A percentile compares a stretch with the other conserved stretches of the same genome.
These are phyloP conservation scores for Zaprionus davidi DNA, from an alignment of 1,140 invertebrate genomes.

Conservation along the genomic window DNA sequence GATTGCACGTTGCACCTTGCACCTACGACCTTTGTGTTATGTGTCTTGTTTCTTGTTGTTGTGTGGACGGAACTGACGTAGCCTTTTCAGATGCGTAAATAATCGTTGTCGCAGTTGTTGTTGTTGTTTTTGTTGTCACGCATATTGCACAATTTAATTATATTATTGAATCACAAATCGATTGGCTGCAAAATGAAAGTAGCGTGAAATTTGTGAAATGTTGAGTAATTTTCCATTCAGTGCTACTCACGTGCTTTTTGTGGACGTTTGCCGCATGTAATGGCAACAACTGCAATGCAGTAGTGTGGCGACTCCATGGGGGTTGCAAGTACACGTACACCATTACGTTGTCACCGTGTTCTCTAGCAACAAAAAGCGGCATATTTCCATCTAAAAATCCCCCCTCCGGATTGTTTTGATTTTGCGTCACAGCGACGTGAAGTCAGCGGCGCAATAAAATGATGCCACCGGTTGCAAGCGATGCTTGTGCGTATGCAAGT, in stretches of 20 bases:
- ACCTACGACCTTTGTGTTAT: constrained; percentile 9
- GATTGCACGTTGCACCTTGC: constrained; percentile 24
- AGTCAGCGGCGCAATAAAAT: not conserved
- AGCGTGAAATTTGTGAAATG: constrained; percentile 14
- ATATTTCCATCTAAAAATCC: constrained; percentile 29
- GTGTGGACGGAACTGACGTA: constrained; percentile 35
- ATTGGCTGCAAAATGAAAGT: constrained; percentile 9
- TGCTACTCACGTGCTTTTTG: constrained; percentile 47
- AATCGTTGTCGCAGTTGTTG: constrained; percentile 5
- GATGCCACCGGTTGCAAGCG: not conserved
- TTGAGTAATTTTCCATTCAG: constrained; percentile 3
- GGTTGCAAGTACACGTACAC: constrained; percentile 55
- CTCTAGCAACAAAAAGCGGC: constrained; percentile 48
- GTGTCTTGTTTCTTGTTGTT: not conserved
- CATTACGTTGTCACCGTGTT: constrained; percentile 30
- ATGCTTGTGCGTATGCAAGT: not conserved
- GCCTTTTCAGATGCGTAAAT: constrained; percentile 3
- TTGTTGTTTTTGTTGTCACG: constrained; percentile 1
- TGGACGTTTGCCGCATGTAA: constrained; percentile 37
- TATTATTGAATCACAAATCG: constrained; percentile 3
- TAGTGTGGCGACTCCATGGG: constrained; percentile 27
- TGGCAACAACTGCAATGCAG: constrained; percentile 51
- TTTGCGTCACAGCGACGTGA: constrained; percentile 22
- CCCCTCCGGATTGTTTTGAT: constrained; percentile 42
- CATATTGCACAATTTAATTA: constrained; percentile 32